These are phyloP conservation scores for Platycercus adscitus DNA, from an alignment of 2,113 vertebrate species.

Conservation along the genomic window DNA sequence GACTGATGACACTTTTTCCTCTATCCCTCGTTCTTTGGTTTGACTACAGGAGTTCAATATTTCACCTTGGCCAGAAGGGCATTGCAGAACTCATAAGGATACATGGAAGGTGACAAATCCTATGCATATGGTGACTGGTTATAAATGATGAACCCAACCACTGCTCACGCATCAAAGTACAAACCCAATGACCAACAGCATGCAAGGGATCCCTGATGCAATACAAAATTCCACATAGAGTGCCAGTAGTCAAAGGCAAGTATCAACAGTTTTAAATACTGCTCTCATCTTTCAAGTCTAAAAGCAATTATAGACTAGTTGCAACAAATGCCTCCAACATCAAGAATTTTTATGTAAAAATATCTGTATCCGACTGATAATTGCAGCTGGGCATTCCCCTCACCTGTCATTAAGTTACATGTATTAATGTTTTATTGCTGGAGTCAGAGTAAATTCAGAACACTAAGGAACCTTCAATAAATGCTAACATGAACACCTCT, in stretches of 20 bases:
- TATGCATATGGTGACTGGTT: fast-evolving
- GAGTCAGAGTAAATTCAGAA: neutral
- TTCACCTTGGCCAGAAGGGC: neutral
- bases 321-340: neutral
- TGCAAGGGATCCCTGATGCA: neutral
- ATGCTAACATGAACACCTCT: neutral
- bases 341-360: neutral
- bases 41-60: neutral
- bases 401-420: no score
- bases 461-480: neutral
- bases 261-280: neutral
- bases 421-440: neutral
- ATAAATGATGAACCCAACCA: neutral
- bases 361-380: neutral
- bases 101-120: neutral
- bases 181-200: neutral
- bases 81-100: neutral
- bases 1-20: neutral
- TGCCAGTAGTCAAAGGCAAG: neutral
- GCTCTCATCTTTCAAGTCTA: neutral
- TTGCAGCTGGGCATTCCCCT: neutral
- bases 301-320: neutral
- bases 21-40: neutral
- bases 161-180: neutral
- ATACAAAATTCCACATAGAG: neutral